A percentile compares a stretch with the other conserved stretches of the same genome.
These are phyloP conservation scores for Crotalus helleri DNA, from an alignment of 2,113 vertebrate genomes.

Conservation along the genomic window DNA sequence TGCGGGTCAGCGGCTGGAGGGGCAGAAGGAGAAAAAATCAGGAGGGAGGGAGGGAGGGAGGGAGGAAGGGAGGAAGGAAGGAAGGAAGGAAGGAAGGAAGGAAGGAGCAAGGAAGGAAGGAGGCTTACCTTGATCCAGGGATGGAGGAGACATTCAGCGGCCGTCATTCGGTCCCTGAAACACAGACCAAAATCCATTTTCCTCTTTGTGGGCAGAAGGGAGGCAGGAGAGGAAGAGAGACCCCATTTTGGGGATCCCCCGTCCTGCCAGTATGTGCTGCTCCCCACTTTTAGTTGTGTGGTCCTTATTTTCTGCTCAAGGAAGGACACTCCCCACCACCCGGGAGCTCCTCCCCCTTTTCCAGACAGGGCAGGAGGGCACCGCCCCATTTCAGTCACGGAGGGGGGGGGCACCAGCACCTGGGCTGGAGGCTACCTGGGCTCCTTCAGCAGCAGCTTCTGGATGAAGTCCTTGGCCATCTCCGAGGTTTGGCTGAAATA, in stretches of 20 bases:
- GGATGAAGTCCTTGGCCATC: constrained; percentile 79
- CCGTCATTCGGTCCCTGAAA: constrained; percentile 71
- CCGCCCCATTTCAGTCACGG: fast-evolving
- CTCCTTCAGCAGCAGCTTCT: constrained; percentile 73
- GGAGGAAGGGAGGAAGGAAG: too few relatives aligned
- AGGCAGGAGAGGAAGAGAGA: background rate
- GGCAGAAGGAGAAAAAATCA: background rate
- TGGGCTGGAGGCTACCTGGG: constrained; percentile 56
- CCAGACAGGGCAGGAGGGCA: too few relatives aligned
- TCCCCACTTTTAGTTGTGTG: background rate
- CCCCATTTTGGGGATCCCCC: background rate
- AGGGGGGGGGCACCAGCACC: fast-evolving
- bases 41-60: background rate
- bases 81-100: too few relatives aligned
- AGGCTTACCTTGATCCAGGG: constrained; percentile 79
- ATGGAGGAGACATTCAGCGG: constrained; percentile 68
- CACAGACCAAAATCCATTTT: background rate
- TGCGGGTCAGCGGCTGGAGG: constrained; percentile 69
- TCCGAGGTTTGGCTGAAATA: constrained; percentile 70
- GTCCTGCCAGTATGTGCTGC: too few relatives aligned
- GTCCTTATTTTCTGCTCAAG: background rate
- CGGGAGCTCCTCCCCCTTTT: too few relatives aligned
- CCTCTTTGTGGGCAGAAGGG: background rate
- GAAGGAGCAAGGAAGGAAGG: too few relatives aligned
- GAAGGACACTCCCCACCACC: fast-evolving